Conservation (phyloP, 2,113 vertebrate genomes). For the Pterocles gutturalis region DNA sequence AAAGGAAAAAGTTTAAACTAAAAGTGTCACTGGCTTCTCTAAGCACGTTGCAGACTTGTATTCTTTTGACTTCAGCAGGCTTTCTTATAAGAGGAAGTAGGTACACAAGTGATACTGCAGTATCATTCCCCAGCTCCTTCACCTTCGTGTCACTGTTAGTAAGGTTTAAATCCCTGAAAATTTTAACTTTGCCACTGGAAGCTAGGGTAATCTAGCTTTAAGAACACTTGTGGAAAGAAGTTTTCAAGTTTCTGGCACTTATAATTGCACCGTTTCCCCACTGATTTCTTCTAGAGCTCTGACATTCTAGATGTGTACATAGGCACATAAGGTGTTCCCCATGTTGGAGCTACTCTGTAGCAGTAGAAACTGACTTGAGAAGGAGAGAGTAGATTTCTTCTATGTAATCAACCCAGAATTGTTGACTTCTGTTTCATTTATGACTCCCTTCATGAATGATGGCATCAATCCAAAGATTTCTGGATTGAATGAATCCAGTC, state of each 20-base stretch:
- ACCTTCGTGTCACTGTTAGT: neutral
- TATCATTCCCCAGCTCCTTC: neutral
- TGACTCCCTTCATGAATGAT: neutral
- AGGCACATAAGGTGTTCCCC: neutral
- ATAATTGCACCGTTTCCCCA: neutral
- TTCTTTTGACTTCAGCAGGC: neutral
- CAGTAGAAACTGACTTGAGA: neutral
- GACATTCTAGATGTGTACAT: accelerated
- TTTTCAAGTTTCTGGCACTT: neutral
- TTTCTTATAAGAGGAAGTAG: neutral
- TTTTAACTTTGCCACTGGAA: neutral
- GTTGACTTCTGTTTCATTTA: neutral
- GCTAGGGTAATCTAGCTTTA: neutral
- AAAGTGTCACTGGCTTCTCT: neutral
- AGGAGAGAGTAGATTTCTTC: neutral
- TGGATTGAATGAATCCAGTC: neutral
- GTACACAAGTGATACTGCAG: neutral
- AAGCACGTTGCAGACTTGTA: neutral
- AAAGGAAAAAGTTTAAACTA: neutral
- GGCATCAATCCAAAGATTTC: neutral
- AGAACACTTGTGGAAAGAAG: neutral
- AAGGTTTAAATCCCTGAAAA: neutral
- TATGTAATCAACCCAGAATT: neutral
- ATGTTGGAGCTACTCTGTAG: neutral
- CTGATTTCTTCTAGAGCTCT: neutral